phyloP scores from a whole-genome alignment of 2,113 vertebrate species.

The Hippocampus mohnikei region DNA sequence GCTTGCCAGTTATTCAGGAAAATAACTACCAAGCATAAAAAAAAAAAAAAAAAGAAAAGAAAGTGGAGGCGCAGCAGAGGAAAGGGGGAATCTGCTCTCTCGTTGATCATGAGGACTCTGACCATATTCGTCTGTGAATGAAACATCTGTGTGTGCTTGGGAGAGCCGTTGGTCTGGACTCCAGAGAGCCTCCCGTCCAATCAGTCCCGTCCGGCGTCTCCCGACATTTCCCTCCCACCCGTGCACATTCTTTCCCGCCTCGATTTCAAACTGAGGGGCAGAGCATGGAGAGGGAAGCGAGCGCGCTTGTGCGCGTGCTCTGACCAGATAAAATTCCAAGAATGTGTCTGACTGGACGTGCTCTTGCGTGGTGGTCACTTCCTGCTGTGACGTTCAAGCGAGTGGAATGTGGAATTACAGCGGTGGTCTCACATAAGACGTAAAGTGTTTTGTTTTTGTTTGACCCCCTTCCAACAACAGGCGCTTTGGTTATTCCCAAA shows the following conservation, averaged over 20 bases:
- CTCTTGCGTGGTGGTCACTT: conserved; percentile 43
- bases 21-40: no score
- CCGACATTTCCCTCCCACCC: conserved; percentile 27
- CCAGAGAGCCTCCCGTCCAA: conserved; percentile 13
- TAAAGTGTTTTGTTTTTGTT: neutral
- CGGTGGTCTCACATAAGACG: neutral
- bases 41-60: no score
- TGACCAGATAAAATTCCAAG: conserved; percentile 48
- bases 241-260: conserved; percentile 53
- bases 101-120: no score
- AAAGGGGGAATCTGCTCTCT: no score
- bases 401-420: neutral
- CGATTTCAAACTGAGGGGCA: conserved; percentile 45
- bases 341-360: conserved; percentile 6
- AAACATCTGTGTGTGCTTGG: neutral
- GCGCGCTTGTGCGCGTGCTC: conserved; percentile 22
- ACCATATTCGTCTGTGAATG: conserved; percentile 13
- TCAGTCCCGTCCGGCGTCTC: conserved; percentile 34
- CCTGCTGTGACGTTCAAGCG: conserved; percentile 54
- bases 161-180: conserved; percentile 2
- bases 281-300: neutral
- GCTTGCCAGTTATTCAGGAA: no score
- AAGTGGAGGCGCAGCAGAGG: no score
- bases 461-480: conserved; percentile 39
- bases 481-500: conserved; percentile 57